phyloP scores from a whole-genome alignment of 2,888 invertebrate species.

The Mimumesa dahlbomi region DNA sequence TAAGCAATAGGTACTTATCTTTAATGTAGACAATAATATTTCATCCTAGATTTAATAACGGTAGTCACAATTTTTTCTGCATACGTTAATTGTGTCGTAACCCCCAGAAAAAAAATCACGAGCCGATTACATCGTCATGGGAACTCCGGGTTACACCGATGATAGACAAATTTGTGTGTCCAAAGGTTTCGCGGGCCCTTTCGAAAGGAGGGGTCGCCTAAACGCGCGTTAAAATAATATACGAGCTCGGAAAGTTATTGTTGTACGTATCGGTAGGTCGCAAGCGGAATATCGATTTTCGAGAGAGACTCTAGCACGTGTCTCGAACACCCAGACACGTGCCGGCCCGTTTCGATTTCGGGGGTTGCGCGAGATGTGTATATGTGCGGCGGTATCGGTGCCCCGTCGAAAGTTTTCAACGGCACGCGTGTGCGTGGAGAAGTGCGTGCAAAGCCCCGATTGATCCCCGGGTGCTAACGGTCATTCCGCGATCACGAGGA shows the following conservation, averaged over 20 bases:
- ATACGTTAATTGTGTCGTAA: no score
- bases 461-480: slow-evolving; percentile 57
- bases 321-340: slow-evolving; percentile 51
- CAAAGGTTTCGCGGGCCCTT: slow-evolving; percentile 11
- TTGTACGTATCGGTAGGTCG: slow-evolving; percentile 26
- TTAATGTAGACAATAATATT: no score
- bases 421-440: slow-evolving; percentile 42
- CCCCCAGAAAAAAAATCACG: no score
- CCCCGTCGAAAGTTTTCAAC: slow-evolving; percentile 6
- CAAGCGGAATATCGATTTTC: slow-evolving; percentile 59
- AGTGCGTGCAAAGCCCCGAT: slow-evolving; percentile 56
- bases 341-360: slow-evolving; percentile 27
- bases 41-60: no score
- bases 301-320: slow-evolving; percentile 50
- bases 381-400: slow-evolving; percentile 32
- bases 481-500: slow-evolving; percentile 36
- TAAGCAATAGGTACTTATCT: no score
- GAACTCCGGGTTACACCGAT: slow-evolving; percentile 24
- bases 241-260: slow-evolving; percentile 33
- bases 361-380: slow-evolving; percentile 34
- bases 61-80: no score
- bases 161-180: slow-evolving; percentile 39
- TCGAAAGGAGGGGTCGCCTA: slow-evolving; percentile 13
- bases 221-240: slow-evolving; percentile 59
- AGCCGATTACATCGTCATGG: slow-evolving; percentile 47